These are phyloP conservation scores for Acanthococcus lagerstroemiae DNA, from an alignment of 2,888 invertebrate species.

Conservation along the genomic window DNA sequence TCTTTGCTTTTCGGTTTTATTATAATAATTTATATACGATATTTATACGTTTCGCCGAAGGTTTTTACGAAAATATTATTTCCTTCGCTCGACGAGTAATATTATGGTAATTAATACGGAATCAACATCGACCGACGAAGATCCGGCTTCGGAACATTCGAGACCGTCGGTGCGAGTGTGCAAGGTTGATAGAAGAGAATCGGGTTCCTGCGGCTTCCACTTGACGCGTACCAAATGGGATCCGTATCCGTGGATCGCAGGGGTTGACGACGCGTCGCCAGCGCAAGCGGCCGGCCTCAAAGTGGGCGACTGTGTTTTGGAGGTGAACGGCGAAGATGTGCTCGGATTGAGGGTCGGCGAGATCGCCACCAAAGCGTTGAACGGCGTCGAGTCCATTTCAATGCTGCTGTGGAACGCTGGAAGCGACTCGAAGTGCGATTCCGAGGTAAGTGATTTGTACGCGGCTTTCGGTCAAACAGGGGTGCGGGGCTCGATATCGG, in stretches of 20 bases:
- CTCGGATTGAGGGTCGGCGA: conserved; percentile 37
- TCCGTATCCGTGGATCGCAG: conserved; percentile 39
- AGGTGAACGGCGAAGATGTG: conserved; percentile 38
- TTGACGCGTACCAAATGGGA: conserved; percentile 38
- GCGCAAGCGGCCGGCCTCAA: conserved; percentile 37
- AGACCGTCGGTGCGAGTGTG: conserved; percentile 35
- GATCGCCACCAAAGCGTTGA: conserved; percentile 37
- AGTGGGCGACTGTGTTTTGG: conserved; percentile 38
- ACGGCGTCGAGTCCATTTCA: conserved; percentile 33
- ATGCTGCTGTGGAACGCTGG: conserved; percentile 39
- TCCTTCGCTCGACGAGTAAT: neutral
- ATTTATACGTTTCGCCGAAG: neutral
- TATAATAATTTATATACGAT: neutral
- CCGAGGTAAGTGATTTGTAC: conserved; percentile 36
- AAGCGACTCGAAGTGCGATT: conserved; percentile 35
- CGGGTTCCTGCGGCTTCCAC: conserved; percentile 38
- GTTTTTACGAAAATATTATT: neutral
- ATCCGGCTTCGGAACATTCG: conserved; percentile 25
- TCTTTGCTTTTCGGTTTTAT: neutral
- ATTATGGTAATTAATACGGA: conserved; percentile 1
- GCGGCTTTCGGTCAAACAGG: too few species aligned
- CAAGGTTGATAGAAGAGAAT: conserved; percentile 33
- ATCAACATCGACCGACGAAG: conserved; percentile 12
- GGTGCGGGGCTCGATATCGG: too few species aligned
- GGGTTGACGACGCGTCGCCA: conserved; percentile 37